Conservation (phyloP, 1,140 invertebrate species). For the Phymorhynchus buccinoides region DNA sequence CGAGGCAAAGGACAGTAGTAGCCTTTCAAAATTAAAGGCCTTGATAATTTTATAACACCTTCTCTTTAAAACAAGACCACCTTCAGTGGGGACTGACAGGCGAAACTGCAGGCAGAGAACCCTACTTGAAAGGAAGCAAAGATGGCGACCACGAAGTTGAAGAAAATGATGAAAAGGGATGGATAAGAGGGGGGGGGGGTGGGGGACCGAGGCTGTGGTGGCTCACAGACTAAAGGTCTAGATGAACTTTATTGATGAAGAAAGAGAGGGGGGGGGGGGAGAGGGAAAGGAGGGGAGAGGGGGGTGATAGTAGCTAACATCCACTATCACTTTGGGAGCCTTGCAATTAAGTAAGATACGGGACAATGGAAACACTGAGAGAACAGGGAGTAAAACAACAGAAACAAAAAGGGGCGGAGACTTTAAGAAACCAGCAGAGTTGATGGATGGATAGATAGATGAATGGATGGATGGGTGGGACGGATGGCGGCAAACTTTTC, state of each 20-base stretch:
- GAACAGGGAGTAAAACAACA: not conserved
- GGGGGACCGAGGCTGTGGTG: no score
- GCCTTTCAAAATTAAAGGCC: no score
- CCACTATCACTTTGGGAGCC: not conserved
- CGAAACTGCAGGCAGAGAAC: not conserved
- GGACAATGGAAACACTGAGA: not conserved
- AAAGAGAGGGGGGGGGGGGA: not conserved
- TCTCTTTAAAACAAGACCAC: no score
- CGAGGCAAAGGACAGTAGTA: no score
- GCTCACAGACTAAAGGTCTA: no score
- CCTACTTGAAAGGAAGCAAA: not conserved
- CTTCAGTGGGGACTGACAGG: not conserved
- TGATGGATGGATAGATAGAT: not conserved
- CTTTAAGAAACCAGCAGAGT: not conserved
- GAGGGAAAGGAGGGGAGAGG: not conserved
- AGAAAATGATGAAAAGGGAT: no score
- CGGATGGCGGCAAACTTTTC: no score
- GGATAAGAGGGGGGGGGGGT: not conserved
- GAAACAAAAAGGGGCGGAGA: not conserved
- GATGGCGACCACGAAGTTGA: not conserved
- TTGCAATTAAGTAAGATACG: conserved; percentile 5
- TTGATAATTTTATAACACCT: no score
- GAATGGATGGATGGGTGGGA: no score
- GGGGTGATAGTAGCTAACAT: not conserved
- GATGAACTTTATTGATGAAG: no score